These are phyloP conservation scores for Protomyctophum bolini DNA, from an alignment of 2,113 vertebrate species.

Conservation along the genomic window DNA sequence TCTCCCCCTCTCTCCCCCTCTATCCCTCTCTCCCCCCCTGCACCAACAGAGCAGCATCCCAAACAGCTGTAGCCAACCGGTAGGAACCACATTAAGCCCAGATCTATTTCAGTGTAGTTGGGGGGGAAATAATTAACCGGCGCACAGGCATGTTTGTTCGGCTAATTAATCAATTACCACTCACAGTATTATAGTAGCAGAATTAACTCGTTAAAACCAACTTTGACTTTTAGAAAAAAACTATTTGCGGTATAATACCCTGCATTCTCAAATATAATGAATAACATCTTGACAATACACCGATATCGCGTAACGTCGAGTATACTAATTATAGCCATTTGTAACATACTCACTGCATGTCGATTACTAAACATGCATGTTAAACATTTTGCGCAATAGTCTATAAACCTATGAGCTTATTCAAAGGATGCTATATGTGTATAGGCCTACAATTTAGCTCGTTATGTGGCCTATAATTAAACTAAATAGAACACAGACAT, in stretches of 20 bases:
- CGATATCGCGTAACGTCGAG: no score
- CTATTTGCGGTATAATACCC: no score
- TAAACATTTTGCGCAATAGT: neutral
- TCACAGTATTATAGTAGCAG: constrained; percentile 8
- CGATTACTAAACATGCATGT: neutral
- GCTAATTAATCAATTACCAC: constrained; percentile 6
- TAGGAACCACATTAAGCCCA: constrained; percentile 26
- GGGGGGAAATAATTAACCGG: constrained; percentile 32
- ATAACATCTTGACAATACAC: neutral
- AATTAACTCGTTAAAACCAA: constrained; percentile 13
- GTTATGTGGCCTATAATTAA: no score
- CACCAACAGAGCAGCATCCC: constrained; percentile 30
- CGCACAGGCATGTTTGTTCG: constrained; percentile 4
- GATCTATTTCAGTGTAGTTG: constrained; percentile 24
- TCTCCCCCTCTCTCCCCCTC: no score
- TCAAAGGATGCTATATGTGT: no score
- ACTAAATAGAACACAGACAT: no score
- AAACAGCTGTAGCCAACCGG: neutral
- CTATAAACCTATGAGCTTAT: neutral
- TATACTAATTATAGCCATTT: no score
- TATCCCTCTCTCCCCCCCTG: neutral
- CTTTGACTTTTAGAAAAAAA: neutral
- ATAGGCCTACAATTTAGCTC: no score
- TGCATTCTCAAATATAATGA: neutral
- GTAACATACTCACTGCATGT: neutral